Evolutionary conservation across 2,797 vertebrate species (phyloP).

Genomic region (Cossypha niveicapilla): DNA sequence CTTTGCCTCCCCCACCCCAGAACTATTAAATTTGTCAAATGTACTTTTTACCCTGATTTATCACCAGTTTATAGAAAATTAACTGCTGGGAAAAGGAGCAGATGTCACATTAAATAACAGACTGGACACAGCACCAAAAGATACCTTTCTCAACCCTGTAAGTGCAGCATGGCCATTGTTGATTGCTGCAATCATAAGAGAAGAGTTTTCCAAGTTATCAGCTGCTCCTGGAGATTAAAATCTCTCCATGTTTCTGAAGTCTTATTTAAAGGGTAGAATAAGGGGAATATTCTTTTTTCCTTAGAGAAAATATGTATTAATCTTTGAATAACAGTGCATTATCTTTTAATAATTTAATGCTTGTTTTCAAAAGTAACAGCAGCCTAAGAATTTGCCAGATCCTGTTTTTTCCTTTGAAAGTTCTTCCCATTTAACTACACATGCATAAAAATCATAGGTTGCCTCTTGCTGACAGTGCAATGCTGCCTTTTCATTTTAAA

Average conservation of each 20-base stretch:
- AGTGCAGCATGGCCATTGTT: rapidly evolving
- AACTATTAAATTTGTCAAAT: neutral
- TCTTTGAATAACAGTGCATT: neutral
- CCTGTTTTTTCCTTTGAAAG: neutral
- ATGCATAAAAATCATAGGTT: neutral
- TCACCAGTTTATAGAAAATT: neutral
- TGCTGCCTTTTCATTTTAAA: neutral
- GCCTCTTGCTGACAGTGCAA: neutral
- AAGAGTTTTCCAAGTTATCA: neutral
- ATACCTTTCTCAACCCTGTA: neutral
- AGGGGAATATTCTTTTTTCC: neutral
- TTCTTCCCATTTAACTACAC: neutral
- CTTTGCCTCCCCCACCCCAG: neutral
- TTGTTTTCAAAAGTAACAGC: neutral
- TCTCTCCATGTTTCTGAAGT: neutral
- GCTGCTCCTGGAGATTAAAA: neutral
- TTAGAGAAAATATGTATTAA: neutral
- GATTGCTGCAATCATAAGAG: neutral
- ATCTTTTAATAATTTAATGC: neutral
- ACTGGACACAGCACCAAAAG: neutral
- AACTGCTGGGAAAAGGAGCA: neutral
- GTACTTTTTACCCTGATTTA: neutral
- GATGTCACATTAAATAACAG: neutral
- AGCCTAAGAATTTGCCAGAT: neutral
- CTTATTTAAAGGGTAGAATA: neutral